phyloP scores from a whole-genome alignment of 2,797 vertebrate species.

The Apogon talboti region DNA sequence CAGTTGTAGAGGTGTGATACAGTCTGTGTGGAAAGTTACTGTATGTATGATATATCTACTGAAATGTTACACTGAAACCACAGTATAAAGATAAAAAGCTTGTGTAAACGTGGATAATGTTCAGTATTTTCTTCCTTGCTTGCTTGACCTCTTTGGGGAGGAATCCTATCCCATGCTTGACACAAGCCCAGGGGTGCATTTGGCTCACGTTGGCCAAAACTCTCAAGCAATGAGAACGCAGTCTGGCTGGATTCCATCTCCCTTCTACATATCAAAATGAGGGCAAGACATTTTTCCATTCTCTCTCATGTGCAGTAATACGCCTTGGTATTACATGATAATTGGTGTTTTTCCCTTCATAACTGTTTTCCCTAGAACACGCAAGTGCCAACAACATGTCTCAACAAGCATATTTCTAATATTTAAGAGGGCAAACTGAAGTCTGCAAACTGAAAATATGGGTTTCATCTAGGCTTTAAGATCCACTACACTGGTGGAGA shows the following conservation, averaged over 20 bases:
- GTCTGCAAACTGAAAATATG: constrained; percentile 20
- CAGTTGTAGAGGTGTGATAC: constrained; percentile 19
- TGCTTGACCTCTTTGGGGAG: constrained; percentile 13
- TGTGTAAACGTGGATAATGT: neutral
- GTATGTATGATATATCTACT: neutral
- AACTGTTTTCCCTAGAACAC: constrained; percentile 26
- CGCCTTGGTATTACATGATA: neutral
- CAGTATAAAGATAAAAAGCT: neutral
- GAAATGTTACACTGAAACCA: neutral
- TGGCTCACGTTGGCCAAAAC: constrained; percentile 34
- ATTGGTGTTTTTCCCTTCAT: constrained; percentile 15
- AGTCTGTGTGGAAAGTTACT: constrained; percentile 4
- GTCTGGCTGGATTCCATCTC: constrained; percentile 41
- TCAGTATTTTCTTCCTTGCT: constrained; percentile 24
- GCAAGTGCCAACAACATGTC: constrained; percentile 38
- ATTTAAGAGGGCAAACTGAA: constrained; percentile 9
- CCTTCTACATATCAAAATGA: constrained; percentile 24
- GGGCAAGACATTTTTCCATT: constrained; percentile 2
- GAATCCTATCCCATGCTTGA: constrained; percentile 24
- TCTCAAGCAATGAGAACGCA: constrained; percentile 30
- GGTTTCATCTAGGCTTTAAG: constrained; percentile 34
- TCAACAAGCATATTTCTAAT: constrained; percentile 47
- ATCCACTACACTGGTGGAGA: constrained; percentile 34
- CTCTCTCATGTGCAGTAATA: neutral
- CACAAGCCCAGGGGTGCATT: constrained; percentile 20